Conservation (phyloP, 2,113 vertebrate species). For the Etheostoma spectabile region DNA sequence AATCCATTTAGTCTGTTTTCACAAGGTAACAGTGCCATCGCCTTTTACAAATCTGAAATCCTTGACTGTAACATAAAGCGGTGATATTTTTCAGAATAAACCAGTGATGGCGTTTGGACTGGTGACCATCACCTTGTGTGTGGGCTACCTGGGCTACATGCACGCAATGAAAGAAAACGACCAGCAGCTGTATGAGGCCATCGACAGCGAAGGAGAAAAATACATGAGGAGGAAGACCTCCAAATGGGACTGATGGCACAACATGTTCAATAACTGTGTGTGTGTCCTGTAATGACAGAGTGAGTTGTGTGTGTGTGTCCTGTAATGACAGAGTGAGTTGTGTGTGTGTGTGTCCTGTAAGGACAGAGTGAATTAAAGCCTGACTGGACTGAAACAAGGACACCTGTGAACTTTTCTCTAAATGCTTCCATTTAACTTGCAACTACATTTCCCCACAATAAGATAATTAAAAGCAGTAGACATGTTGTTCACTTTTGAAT, state of each 20-base stretch:
- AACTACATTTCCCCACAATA: neutral
- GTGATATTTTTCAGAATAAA: conserved; percentile 89
- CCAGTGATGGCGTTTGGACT: conserved; percentile 94
- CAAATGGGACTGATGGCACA: conserved; percentile 89
- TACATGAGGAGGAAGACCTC: conserved; percentile 90
- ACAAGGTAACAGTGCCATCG: neutral
- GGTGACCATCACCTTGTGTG: conserved; percentile 88
- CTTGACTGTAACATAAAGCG: neutral
- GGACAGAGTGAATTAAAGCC: neutral
- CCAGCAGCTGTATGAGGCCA: conserved; percentile 91
- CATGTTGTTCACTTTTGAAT: neutral
- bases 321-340: neutral
- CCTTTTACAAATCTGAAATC: neutral
- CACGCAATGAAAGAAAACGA: conserved; percentile 90
- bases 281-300: no score
- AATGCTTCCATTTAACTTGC: neutral
- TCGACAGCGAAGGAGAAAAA: conserved; percentile 90
- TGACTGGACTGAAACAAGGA: neutral
- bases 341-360: neutral
- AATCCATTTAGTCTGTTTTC: neutral
- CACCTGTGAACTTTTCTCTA: neutral
- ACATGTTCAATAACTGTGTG: neutral
- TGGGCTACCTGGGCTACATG: conserved; percentile 94
- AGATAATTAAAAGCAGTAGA: neutral
- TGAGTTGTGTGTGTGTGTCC: neutral